Conservation (phyloP, 2,888 invertebrate genomes). For the Platyscelio sp. region DNA sequence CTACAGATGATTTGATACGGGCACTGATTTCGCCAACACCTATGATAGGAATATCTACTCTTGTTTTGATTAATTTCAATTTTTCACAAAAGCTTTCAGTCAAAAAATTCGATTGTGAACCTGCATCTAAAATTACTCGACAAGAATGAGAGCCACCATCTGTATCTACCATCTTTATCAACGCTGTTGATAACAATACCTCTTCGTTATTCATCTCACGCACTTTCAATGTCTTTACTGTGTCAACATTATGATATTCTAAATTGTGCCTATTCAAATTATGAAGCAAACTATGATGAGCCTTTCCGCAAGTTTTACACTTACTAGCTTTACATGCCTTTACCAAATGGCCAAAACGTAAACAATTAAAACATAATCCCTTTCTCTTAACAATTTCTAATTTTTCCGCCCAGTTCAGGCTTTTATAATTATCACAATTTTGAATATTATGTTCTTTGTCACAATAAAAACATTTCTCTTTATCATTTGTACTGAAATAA, state of each 20-base stretch:
- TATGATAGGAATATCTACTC: constrained; percentile 11
- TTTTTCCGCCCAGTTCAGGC: constrained; percentile 7
- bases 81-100: constrained; percentile 13
- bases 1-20: neutral
- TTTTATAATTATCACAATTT: constrained; percentile 26
- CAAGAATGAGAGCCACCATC: neutral
- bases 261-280: neutral
- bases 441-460: constrained; percentile 22
- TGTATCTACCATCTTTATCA: constrained; percentile 8
- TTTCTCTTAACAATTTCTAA: neutral
- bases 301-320: neutral
- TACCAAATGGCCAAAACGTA: constrained; percentile 6
- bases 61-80: neutral
- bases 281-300: constrained; percentile 33
- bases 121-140: constrained; percentile 38
- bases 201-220: neutral
- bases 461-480: neutral
- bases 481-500: neutral
- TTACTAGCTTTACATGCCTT: neutral
- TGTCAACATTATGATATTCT: neutral
- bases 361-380: constrained; percentile 40
- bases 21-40: constrained; percentile 12
- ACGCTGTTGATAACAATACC: constrained; percentile 33
- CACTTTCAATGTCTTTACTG: constrained; percentile 9
- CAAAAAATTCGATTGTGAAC: constrained; percentile 46